These are phyloP conservation scores for Platalea minor DNA, from an alignment of 2,797 vertebrate species.

Conservation along the genomic window DNA sequence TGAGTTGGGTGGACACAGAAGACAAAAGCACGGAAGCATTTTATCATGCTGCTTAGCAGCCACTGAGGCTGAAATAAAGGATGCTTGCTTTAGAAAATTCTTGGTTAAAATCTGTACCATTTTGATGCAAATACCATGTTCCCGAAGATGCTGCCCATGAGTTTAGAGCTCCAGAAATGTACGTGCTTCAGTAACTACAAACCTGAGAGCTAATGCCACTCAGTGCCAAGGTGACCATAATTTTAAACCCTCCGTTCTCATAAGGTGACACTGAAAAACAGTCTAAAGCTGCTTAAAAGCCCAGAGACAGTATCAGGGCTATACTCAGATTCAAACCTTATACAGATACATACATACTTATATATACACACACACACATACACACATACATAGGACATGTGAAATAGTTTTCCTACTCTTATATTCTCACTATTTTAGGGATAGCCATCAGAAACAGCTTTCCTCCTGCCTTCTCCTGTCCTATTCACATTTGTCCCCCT, in stretches of 20 bases:
- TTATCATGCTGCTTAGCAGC: neutral
- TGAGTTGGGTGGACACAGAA: neutral
- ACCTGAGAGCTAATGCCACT: neutral
- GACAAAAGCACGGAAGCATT: neutral
- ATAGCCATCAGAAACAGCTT: neutral
- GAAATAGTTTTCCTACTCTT: neutral
- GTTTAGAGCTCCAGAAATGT: neutral
- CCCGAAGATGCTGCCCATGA: neutral
- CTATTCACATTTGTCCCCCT: neutral
- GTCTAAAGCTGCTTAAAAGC: neutral
- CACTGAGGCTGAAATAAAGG: neutral
- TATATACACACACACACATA: rapidly evolving
- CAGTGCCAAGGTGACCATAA: neutral
- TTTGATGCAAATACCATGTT: neutral
- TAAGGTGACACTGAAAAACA: neutral
- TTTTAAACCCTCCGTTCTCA: neutral
- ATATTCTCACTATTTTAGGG: neutral
- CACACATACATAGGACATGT: rapidly evolving
- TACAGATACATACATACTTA: rapidly evolving
- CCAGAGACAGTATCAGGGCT: neutral
- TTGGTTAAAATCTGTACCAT: neutral
- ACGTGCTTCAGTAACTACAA: neutral
- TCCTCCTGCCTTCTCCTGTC: neutral
- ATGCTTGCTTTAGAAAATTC: neutral
- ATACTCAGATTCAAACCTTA: neutral